Conservation (phyloP, 2,888 invertebrate species). For the Gryllus longicercus region DNA sequence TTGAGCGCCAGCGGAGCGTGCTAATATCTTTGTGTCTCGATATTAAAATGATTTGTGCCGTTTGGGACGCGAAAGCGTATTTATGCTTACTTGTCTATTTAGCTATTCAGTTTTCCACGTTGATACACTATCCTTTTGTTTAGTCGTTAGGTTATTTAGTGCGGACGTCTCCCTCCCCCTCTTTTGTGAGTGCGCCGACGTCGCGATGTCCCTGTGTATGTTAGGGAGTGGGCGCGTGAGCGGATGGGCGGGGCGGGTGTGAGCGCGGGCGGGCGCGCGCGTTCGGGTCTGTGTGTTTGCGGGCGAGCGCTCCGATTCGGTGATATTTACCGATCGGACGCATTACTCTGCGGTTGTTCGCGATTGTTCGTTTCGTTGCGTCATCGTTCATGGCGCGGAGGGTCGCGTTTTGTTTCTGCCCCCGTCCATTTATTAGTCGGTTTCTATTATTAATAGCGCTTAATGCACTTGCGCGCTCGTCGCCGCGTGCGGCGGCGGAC, state of each 20-base stretch:
- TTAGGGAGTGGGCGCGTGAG: not conserved
- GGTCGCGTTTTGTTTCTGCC: not conserved
- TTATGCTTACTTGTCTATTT: not conserved
- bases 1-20: not conserved
- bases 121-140: not conserved
- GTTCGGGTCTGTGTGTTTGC: not conserved
- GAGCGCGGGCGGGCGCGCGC: not conserved
- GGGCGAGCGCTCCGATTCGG: not conserved
- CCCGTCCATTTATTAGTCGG: not conserved
- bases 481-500: not conserved
- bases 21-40: slow-evolving; percentile 17
- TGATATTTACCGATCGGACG: not conserved
- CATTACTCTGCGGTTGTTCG: slow-evolving; percentile 17
- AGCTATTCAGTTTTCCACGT: slow-evolving; percentile 11
- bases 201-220: not conserved
- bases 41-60: slow-evolving; percentile 17
- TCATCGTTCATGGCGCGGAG: not conserved
- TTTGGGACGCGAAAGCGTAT: not conserved
- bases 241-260: not conserved
- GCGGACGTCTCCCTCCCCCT: not conserved
- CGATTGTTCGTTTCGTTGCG: slow-evolving; percentile 8
- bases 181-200: not conserved
- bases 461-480: not conserved
- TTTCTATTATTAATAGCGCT: slow-evolving; percentile 7
- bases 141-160: not conserved